A percentile compares a stretch with the other conserved stretches of the same genome.
Evolutionary conservation across 2,797 vertebrate genomes (phyloP).

Genomic region (Gephyroberyx darwinii): DNA sequence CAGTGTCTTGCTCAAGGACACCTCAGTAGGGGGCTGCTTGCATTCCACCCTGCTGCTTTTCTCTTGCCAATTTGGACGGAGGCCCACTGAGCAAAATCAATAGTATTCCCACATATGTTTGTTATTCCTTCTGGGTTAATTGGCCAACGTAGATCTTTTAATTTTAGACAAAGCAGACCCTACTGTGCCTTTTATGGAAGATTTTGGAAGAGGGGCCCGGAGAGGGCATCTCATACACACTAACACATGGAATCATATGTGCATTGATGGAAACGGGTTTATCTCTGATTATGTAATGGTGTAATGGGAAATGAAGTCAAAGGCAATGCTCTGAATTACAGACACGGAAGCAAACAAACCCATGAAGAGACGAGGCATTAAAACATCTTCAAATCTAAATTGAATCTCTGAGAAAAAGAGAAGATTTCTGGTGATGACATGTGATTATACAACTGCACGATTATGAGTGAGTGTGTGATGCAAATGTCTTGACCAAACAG

Average conservation of each 20-base stretch:
- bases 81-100: conserved; percentile 19
- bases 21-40: conserved; percentile 1
- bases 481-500: conserved; percentile 60
- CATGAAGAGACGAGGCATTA: background rate
- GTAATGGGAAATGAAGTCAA: conserved; percentile 17
- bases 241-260: background rate
- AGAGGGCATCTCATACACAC: background rate
- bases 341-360: background rate
- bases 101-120: conserved; percentile 11
- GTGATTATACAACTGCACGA: conserved; percentile 20
- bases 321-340: conserved; percentile 1
- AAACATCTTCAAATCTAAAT: conserved; percentile 16
- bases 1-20: conserved; percentile 23
- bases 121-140: background rate
- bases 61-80: background rate
- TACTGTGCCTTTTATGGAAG: conserved; percentile 7
- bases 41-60: background rate
- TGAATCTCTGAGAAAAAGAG: background rate
- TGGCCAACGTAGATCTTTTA: background rate
- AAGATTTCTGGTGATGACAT: conserved; percentile 16
- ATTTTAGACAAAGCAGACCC: conserved; percentile 1
- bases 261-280: background rate
- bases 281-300: conserved; percentile 8
- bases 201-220: background rate
- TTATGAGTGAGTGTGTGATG: conserved; percentile 39